phyloP scores from a whole-genome alignment of 2,888 invertebrate genomes.

The Oscheius myriophilus region DNA sequence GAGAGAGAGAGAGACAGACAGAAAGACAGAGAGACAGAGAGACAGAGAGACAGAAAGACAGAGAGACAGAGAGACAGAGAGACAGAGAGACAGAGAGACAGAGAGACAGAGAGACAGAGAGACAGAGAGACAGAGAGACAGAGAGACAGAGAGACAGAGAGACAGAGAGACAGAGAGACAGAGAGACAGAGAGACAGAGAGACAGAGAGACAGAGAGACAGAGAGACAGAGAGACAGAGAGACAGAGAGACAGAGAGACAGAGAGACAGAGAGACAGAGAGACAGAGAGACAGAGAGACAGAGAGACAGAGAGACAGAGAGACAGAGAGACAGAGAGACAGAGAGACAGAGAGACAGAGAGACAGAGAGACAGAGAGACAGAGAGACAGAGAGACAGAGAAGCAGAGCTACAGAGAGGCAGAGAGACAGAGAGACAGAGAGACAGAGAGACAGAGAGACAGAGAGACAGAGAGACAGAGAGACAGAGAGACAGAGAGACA shows the following conservation, averaged over 20 bases:
- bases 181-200: conserved; percentile 26
- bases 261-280: conserved; percentile 26
- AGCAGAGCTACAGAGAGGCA: no score
- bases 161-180: conserved; percentile 7
- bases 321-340: conserved; percentile 7
- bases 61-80: conserved; percentile 29
- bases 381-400: no score
- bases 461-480: conserved; percentile 28
- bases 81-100: conserved; percentile 27
- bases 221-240: not conserved
- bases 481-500: no score
- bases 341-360: conserved; percentile 26
- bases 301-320: not conserved
- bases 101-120: conserved; percentile 27
- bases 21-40: conserved; percentile 31
- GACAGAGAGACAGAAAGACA: conserved; percentile 29
- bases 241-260: conserved; percentile 7
- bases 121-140: conserved; percentile 30
- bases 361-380: not conserved
- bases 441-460: conserved; percentile 12
- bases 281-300: not conserved
- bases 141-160: conserved; percentile 25
- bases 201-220: not conserved
- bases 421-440: not conserved
- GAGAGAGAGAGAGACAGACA: no score